These are phyloP conservation scores for Tetrao urogallus DNA, from an alignment of 2,113 vertebrate genomes.

Conservation along the genomic window DNA sequence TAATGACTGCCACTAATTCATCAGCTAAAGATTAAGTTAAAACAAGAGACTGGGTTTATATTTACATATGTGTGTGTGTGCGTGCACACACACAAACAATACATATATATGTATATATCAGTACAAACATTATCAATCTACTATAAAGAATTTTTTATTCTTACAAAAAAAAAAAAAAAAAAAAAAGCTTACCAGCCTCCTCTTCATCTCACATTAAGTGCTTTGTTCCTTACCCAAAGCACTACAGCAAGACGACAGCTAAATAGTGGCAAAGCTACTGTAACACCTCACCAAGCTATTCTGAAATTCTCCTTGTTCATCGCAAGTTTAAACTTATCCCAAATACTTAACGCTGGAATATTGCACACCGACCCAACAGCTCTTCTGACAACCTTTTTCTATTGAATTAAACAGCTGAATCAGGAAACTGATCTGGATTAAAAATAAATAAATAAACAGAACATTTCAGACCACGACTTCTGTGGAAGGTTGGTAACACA, in stretches of 20 bases:
- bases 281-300: neutral
- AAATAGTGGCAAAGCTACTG: neutral
- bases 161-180: neutral
- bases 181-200: neutral
- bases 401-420: neutral
- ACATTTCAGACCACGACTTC: neutral
- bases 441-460: neutral
- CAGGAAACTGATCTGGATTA: neutral
- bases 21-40: neutral
- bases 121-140: neutral
- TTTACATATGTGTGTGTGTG: neutral
- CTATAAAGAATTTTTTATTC: neutral
- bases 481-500: neutral
- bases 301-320: neutral
- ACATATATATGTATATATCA: neutral
- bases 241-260: neutral
- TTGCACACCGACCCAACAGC: rapidly evolving
- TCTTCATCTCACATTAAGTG: rapidly evolving
- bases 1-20: neutral
- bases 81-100: no score
- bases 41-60: neutral
- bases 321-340: neutral
- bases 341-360: rapidly evolving
- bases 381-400: neutral
- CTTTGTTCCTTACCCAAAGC: neutral